Conservation (phyloP, 2,888 invertebrate genomes). For the Dryadula phaetusa region DNA sequence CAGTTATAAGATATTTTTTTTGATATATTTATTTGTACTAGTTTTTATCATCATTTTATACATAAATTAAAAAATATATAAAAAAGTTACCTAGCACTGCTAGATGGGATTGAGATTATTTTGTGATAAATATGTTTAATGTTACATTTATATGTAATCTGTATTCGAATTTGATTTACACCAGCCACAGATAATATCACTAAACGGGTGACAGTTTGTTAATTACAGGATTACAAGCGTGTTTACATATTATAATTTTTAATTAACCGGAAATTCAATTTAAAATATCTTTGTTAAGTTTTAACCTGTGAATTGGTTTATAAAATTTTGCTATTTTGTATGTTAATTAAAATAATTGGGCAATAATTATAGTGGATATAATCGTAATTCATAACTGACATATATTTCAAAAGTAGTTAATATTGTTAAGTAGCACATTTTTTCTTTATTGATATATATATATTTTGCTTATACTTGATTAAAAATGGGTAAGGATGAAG, state of each 20-base stretch:
- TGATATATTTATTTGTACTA: no score
- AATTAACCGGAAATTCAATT: neutral
- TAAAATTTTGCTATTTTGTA: neutral
- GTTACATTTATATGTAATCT: no score
- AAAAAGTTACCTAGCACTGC: no score
- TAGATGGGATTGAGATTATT: no score
- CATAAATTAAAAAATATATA: no score
- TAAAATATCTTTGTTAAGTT: neutral
- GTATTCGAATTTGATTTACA: no score
- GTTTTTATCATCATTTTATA: no score
- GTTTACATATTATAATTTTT: neutral
- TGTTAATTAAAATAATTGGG: neutral
- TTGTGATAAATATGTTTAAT: no score
- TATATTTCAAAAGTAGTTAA: neutral
- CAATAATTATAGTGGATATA: neutral
- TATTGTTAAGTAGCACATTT: neutral
- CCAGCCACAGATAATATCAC: no score
- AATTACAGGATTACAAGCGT: neutral
- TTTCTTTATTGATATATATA: neutral
- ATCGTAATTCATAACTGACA: neutral
- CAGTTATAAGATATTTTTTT: no score
- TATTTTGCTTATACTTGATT: neutral
- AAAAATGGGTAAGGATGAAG: constrained; percentile 78
- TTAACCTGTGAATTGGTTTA: no score
- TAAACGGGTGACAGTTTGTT: neutral